These are phyloP conservation scores for Sebastes kiyomatsui DNA, from an alignment of 2,797 vertebrate species.

Conservation along the genomic window DNA sequence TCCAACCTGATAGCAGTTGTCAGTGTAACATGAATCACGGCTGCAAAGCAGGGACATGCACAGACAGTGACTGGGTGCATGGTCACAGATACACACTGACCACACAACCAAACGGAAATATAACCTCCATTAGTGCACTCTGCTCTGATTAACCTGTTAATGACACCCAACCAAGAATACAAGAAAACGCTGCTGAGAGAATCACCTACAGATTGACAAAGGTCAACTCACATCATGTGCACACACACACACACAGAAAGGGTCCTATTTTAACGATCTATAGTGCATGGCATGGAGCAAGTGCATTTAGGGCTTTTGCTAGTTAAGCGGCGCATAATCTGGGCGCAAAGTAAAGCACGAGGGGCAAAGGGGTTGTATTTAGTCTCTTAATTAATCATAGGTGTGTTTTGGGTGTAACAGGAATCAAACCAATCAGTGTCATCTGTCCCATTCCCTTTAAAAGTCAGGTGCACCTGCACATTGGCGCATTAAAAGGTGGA, in stretches of 20 bases:
- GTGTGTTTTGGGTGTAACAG: no score
- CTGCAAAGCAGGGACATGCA: background rate
- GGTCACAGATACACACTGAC: background rate
- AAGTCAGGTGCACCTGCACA: no score
- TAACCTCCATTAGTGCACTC: background rate
- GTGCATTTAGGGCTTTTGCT: no score
- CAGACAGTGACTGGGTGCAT: background rate
- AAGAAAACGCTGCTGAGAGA: background rate
- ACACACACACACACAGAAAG: background rate
- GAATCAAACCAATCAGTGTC: no score
- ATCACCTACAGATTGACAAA: background rate
- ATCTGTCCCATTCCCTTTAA: no score
- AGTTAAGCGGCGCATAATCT: no score
- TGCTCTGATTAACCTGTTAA: background rate
- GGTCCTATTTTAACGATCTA: no score
- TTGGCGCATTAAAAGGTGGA: no score
- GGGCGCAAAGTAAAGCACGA: no score
- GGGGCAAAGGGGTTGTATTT: no score
- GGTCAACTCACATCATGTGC: background rate
- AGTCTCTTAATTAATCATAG: no score
- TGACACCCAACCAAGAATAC: background rate
- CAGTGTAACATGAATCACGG: background rate
- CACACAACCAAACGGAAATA: background rate
- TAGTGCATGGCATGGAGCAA: no score
- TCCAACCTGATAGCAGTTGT: background rate